These are phyloP conservation scores for Bos indicus DNA, from an alignment of 2,113 vertebrate genomes.

Conservation along the genomic window DNA sequence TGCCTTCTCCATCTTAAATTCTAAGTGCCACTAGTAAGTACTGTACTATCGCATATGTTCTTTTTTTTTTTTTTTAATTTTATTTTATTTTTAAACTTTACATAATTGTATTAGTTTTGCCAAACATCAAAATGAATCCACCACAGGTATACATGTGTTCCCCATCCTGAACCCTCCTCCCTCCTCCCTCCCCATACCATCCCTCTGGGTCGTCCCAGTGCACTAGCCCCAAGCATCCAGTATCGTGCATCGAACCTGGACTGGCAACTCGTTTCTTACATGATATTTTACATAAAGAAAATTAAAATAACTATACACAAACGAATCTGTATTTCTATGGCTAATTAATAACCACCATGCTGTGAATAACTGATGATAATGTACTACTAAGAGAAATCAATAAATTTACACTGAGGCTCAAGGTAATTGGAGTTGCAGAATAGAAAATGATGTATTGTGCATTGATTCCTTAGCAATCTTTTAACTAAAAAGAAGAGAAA, in stretches of 20 bases:
- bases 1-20: neutral
- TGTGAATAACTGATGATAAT: conserved; percentile 82
- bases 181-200: too few species aligned
- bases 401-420: conserved; percentile 82
- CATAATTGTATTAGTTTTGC: too few species aligned
- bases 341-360: conserved; percentile 83
- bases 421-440: conserved; percentile 77
- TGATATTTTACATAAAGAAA: too few species aligned
- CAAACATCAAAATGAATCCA: too few species aligned
- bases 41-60: conserved; percentile 49
- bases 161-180: too few species aligned
- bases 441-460: conserved; percentile 76
- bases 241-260: too few species aligned
- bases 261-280: too few species aligned
- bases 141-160: too few species aligned
- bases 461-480: conserved; percentile 81
- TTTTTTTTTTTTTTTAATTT: too few species aligned
- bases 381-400: conserved; percentile 85
- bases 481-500: conserved; percentile 80
- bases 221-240: too few species aligned
- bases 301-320: conserved; percentile 75
- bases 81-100: too few species aligned
- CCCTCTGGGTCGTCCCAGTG: too few species aligned
- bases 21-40: conserved; percentile 54
- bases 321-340: conserved; percentile 77